Base-by-base conservation (phyloP, 2,888 invertebrate species). In the Philopedon plagiatum region DNA sequence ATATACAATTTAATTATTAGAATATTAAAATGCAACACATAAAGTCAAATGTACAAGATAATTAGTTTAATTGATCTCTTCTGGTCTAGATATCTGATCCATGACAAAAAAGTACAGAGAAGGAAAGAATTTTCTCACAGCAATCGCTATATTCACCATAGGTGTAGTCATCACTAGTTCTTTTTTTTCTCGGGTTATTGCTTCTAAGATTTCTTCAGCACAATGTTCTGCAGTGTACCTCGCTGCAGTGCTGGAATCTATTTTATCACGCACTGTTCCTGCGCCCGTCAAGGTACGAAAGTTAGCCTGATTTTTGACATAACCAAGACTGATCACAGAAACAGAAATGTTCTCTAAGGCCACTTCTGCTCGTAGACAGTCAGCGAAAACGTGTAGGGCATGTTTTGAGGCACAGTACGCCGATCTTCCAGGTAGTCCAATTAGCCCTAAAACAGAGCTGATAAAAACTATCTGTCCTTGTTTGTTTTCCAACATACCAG, bases 331-430 rank as follows among this genome's bases (percentile, higher is more conserved):
- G 13, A 97, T 88, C n/a, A 95, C 91, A n/a, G 94, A 93, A 3
- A 99, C 94, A 81, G 91, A 87, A 44, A 99, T 88, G 71, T 94
- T 93, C 77, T 92, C 87, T 68, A 90, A 88, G 44, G 90, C 86
- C 76, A 97, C 89, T 89, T 99, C 99, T 23, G 97, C 93, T 78
- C 98, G 88, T 46, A 98, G 87, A 34, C 92, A 90, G 85, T 99
- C 99, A 75, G 93, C 93, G 87, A 97, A 98, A 11, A 97, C 98
- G 87, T 98, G 96, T 66, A 97, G 80, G 0, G 98, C 98, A 88
- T 98, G 97, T 85, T 98, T 98, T 0, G 97, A 95, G 15, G 98
- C 97, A 63, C 93, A 90, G 87, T 98, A 96, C 0, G 95, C 92
- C 39, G 95, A 93, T 67, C 96, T 91, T 76, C 92, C 92, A 2